Evolutionary conservation across 2,888 invertebrate genomes (phyloP).

Genomic region (Ennomos fuscantarius): DNA sequence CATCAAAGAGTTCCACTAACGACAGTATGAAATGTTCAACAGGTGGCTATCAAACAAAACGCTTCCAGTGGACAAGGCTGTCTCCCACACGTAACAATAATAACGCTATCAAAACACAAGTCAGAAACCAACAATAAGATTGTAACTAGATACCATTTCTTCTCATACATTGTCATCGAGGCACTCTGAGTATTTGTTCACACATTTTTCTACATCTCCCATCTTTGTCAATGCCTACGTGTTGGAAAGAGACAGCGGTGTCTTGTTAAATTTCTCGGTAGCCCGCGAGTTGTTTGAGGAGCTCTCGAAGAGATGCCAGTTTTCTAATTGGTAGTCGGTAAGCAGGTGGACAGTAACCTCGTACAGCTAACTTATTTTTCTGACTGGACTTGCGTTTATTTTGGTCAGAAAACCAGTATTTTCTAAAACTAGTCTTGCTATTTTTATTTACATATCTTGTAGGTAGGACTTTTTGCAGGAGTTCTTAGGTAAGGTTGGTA

Average conservation of each 20-base stretch:
- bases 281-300: conserved; percentile 64
- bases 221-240: conserved; percentile 39
- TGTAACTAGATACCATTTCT: conserved; percentile 22
- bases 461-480: too few relatives aligned
- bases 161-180: conserved; percentile 30
- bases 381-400: too few relatives aligned
- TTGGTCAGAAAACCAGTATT: too few relatives aligned
- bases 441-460: too few relatives aligned
- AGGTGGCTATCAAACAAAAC: neutral
- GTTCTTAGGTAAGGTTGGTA: too few relatives aligned
- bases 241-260: conserved; percentile 47
- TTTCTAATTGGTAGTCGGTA: conserved; percentile 48
- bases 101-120: neutral
- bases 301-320: conserved; percentile 58
- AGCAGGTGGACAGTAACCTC: conserved; percentile 25
- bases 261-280: conserved; percentile 72
- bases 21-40: neutral
- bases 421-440: too few relatives aligned
- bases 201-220: conserved; percentile 54
- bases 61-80: neutral
- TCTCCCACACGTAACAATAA: conserved; percentile 6
- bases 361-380: neutral
- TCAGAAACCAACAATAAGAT: conserved; percentile 11
- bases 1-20: too few relatives aligned
- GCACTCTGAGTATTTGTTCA: conserved; percentile 56